Percentiles rank a stretch among this genome's conserved stretches.
Conservation (phyloP, 2,888 invertebrate species). For the Macrosoma leucophasiata region DNA sequence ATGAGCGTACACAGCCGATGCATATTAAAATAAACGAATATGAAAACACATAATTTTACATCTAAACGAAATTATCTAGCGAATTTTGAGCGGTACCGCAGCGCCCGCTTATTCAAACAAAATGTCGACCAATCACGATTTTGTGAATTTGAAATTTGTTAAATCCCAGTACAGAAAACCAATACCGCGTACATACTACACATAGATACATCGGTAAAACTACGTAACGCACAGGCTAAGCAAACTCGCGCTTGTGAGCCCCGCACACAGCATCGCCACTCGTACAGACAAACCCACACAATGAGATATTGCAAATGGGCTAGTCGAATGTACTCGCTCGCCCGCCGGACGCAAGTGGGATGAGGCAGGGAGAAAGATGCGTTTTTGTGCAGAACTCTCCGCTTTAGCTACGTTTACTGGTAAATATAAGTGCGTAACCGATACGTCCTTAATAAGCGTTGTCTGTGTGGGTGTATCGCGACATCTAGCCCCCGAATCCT, state of each 20-base stretch:
- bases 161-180: conserved; percentile 70
- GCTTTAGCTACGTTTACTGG: conserved; percentile 59
- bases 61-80: conserved; percentile 64
- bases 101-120: conserved; percentile 68
- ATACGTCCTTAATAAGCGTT: conserved; percentile 31
- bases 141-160: conserved; percentile 75
- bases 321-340: conserved; percentile 73
- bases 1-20: too few species aligned
- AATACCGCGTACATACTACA: conserved; percentile 54
- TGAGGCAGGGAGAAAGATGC: conserved; percentile 61
- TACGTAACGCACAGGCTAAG: conserved; percentile 73
- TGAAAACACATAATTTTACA: conserved; percentile 63
- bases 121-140: conserved; percentile 72
- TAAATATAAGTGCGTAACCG: conserved; percentile 69
- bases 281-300: conserved; percentile 61
- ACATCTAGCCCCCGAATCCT: conserved; percentile 26
- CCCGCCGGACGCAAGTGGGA: conserved; percentile 53
- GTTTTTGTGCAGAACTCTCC: conserved; percentile 69
- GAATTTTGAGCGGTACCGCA: conserved; percentile 49
- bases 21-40: too few species aligned
- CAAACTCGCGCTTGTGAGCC: conserved; percentile 50
- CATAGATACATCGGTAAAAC: conserved; percentile 48
- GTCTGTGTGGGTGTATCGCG: conserved; percentile 28
- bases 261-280: conserved; percentile 31
- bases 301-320: conserved; percentile 72